Percentiles rank a stretch among this genome's conserved stretches.
Conservation (phyloP, 1,140 invertebrate genomes). For the Drosophila malerkotliana region DNA sequence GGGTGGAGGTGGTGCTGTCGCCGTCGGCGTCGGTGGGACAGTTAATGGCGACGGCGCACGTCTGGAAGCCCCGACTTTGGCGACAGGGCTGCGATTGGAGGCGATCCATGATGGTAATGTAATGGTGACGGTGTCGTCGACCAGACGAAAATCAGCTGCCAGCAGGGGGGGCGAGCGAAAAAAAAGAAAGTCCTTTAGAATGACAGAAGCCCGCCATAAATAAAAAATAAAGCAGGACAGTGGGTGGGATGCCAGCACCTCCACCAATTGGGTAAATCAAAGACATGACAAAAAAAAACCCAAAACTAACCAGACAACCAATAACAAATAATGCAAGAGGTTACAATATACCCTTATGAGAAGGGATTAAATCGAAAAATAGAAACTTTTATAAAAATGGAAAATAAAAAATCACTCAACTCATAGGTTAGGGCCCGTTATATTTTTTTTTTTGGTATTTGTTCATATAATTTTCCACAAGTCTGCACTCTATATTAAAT, state of each 20-base stretch:
- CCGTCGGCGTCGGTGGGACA: constrained; percentile 44
- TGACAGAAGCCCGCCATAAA: constrained; percentile 20
- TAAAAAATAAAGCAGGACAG: background rate
- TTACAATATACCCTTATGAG: background rate
- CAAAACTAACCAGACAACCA: constrained; percentile 35
- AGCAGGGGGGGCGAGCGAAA: constrained; percentile 7
- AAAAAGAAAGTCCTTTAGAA: constrained; percentile 8
- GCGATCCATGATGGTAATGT: constrained; percentile 39
- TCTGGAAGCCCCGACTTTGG: constrained; percentile 53
- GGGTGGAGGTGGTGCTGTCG: constrained; percentile 33
- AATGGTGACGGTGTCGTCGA: constrained; percentile 63
- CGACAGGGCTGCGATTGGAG: constrained; percentile 14
- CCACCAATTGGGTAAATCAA: constrained; percentile 33
- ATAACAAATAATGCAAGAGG: constrained; percentile 25
- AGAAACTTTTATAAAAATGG: background rate
- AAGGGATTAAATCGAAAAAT: background rate
- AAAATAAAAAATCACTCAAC: background rate
- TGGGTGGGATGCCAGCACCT: background rate
- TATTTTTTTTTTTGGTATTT: background rate
- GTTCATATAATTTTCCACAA: background rate
- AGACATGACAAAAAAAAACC: constrained; percentile 25
- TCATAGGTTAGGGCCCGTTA: background rate
- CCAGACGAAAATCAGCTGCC: constrained; percentile 51
- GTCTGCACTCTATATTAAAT: background rate
- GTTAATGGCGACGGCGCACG: constrained; percentile 69